Conservation (phyloP, 2,797 vertebrate genomes). For the Poeciliopsis turneri region DNA sequence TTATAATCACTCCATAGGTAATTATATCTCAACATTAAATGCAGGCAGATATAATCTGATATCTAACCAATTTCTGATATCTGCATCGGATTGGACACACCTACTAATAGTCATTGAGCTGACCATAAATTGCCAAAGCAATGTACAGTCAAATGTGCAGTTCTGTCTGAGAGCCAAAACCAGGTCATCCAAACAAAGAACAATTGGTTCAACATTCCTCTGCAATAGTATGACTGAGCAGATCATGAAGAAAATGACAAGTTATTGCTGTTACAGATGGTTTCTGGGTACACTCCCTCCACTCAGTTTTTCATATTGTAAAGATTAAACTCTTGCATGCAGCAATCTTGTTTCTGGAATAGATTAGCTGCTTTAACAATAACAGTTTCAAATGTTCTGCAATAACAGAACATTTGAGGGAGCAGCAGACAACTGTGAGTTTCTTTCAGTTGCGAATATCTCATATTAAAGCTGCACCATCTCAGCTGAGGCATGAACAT, state of each 20-base stretch:
- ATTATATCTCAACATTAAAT: too few relatives aligned
- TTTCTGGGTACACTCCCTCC: neutral
- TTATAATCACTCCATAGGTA: too few relatives aligned
- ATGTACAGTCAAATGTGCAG: too few relatives aligned
- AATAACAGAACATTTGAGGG: neutral
- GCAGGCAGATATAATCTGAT: too few relatives aligned
- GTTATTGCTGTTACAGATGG: neutral
- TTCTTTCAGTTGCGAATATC: neutral
- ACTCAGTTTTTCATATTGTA: neutral
- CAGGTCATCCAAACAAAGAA: neutral
- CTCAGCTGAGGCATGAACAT: slow-evolving; percentile 9
- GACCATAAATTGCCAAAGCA: neutral
- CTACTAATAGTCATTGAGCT: neutral
- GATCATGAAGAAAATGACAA: neutral
- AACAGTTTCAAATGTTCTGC: too few relatives aligned
- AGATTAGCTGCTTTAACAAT: neutral
- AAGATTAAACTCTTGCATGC: neutral
- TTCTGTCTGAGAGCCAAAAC: neutral
- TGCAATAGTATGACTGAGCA: neutral
- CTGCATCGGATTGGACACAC: too few relatives aligned
- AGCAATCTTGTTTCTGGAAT: too few relatives aligned
- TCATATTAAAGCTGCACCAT: neutral
- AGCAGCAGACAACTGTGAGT: neutral
- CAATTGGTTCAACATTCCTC: neutral
- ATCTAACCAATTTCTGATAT: too few relatives aligned